Evolutionary conservation across 2,888 invertebrate genomes (phyloP), one percentile per base, ranked within the genome.

Genomic region (Metacarcinus magister): DNA sequence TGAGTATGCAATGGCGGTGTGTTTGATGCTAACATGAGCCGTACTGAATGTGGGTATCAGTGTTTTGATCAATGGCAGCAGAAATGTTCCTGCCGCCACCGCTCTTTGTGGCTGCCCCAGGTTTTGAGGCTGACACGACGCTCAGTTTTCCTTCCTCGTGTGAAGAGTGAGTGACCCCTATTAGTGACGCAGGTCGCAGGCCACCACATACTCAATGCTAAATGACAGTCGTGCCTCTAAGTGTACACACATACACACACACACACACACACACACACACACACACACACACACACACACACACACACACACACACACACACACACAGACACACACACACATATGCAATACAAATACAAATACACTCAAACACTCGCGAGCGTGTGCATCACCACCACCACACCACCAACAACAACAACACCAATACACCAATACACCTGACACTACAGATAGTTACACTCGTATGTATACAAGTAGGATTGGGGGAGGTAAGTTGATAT

Each of bases 1-100:
- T 60, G 67, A 60, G 67, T 87, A 19, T 87, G 87, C 87, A 87
- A 87, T 32, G 32, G 87, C 87, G 87, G 87, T 39, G 87, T 87
- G 87, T 87, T 87, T 87, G 87, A 87, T 32, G 2, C 39, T 13
- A 39, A 4, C 39, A 19, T 87, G 87, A 87, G 32, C 87, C 87
- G 87, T 39, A n/a, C n/a, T 39, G 87, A 32, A 28, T 82, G 75
- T 23, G 75, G 28, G n/a, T 87, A 39, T 87, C 39, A 87, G 87
- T 87, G 87, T 32, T 39, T 32, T 39, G 87, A 87, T 87, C 87
- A 87, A 13, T 87, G 87, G 87, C 13, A 4, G 39, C 39, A 8
- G 87, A 10, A 87, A 87, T 87, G 32, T 16, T 87, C 32, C 39
- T 39, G n/a, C 87, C 87, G 39, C 39, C 87, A 19, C 87, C 87